phyloP scores from a whole-genome alignment of 2,888 invertebrate species.

The Creontiades dilutus region DNA sequence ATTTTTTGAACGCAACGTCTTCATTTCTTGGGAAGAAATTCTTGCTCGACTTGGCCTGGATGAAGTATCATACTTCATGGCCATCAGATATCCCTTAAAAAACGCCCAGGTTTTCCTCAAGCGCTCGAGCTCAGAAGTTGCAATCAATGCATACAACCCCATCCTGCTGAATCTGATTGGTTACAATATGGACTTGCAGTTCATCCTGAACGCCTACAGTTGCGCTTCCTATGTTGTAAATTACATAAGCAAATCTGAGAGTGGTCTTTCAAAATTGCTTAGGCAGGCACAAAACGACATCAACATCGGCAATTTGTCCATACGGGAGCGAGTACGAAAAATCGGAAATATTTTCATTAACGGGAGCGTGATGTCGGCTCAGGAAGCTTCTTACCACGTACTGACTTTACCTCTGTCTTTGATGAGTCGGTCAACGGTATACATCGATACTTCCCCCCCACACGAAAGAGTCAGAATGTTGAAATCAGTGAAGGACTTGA shows the following conservation, averaged over 20 bases:
- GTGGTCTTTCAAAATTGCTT: slow-evolving; percentile 17
- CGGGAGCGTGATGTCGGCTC: slow-evolving; percentile 47
- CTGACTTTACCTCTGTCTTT: slow-evolving; percentile 36
- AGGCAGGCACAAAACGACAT: slow-evolving; percentile 40
- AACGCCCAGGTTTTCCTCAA: slow-evolving; percentile 73
- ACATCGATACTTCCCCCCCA: too few relatives aligned
- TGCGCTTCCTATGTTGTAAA: slow-evolving; percentile 61
- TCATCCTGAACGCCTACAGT: slow-evolving; percentile 48
- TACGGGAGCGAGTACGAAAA: background rate
- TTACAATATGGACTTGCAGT: slow-evolving; percentile 64
- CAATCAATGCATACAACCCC: slow-evolving; percentile 76
- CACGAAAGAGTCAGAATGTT: too few relatives aligned
- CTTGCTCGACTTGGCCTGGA: slow-evolving; percentile 44
- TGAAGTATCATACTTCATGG: slow-evolving; percentile 71
- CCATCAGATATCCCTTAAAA: slow-evolving; percentile 72
- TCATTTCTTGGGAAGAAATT: slow-evolving; percentile 54
- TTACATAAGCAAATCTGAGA: slow-evolving; percentile 62
- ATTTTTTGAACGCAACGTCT: background rate
- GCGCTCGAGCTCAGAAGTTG: slow-evolving; percentile 61
- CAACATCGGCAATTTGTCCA: background rate
- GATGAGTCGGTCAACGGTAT: too few relatives aligned
- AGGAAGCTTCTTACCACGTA: slow-evolving; percentile 52
- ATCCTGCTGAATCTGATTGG: slow-evolving; percentile 74
- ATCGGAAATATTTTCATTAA: slow-evolving; percentile 60
- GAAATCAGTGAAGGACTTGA: too few relatives aligned